Percentiles rank a stretch among this genome's conserved stretches.
These are phyloP conservation scores for Tetramorium simillimum DNA, from an alignment of 1,140 invertebrate genomes.

Conservation along the genomic window DNA sequence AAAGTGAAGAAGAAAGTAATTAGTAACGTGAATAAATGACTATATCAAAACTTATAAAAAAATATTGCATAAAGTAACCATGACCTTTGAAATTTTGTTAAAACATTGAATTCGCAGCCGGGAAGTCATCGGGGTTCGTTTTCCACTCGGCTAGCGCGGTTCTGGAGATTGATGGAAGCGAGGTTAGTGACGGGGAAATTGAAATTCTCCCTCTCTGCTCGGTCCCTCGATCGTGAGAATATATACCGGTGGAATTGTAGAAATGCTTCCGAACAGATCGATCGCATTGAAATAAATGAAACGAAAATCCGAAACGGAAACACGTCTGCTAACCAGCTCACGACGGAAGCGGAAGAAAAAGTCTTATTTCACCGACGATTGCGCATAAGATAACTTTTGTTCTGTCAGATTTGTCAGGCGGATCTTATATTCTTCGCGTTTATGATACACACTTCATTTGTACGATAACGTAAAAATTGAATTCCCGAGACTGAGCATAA, in stretches of 20 bases:
- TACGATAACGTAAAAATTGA: background rate
- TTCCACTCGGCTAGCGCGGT: conserved; percentile 68
- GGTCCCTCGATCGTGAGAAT: conserved; percentile 24
- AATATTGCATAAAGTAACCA: background rate
- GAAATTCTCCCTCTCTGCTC: conserved; percentile 66
- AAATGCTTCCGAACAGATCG: conserved; percentile 61
- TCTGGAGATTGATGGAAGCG: conserved; percentile 73
- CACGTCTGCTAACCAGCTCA: background rate
- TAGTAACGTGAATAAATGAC: background rate
- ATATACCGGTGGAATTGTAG: conserved; percentile 29
- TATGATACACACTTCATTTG: background rate
- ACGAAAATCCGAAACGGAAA: conserved; percentile 34
- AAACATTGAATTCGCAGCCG: conserved; percentile 58
- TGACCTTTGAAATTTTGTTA: conserved; percentile 47
- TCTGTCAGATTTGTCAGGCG: background rate
- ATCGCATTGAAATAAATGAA: conserved; percentile 65
- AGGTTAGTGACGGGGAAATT: conserved; percentile 72
- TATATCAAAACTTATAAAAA: background rate
- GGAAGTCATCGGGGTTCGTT: conserved; percentile 73
- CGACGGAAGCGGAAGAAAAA: background rate
- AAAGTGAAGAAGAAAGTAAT: background rate
- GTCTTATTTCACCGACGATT: background rate
- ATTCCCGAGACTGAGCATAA: background rate
- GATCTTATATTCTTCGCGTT: background rate
- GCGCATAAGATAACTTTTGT: background rate